phyloP scores from a whole-genome alignment of 2,113 vertebrate species.

The Chaenogobius annularis region DNA sequence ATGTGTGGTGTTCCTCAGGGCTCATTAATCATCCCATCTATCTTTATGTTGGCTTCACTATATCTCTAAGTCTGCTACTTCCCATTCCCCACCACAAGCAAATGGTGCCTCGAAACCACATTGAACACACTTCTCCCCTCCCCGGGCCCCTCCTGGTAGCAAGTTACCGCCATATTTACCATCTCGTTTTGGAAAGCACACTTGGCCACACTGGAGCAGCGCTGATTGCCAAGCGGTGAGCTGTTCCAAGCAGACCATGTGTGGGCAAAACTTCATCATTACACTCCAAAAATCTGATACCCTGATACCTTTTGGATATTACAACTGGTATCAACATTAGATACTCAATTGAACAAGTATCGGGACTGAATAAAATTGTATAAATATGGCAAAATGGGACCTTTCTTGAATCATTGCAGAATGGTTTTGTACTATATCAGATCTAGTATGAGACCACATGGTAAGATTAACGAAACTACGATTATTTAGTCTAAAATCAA shows the following conservation, averaged over 20 bases:
- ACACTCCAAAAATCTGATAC: neutral
- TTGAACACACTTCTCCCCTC: slow-evolving; percentile 38
- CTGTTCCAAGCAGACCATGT: slow-evolving; percentile 47
- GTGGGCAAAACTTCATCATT: slow-evolving; percentile 44
- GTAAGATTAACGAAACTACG: no score
- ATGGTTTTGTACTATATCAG: no score
- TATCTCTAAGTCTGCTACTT: slow-evolving; percentile 67
- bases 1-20: slow-evolving; percentile 49
- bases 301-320: neutral
- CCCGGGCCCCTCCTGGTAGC: slow-evolving; percentile 42
- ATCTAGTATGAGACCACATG: no score
- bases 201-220: slow-evolving; percentile 50
- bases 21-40: slow-evolving; percentile 63
- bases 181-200: slow-evolving; percentile 56
- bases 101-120: slow-evolving; percentile 65
- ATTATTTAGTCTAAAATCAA: no score
- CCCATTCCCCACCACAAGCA: slow-evolving; percentile 63
- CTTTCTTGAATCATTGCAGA: no score
- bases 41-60: slow-evolving; percentile 68
- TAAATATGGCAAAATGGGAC: neutral
- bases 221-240: slow-evolving; percentile 47
- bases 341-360: neutral
- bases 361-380: neutral
- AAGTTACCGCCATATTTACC: slow-evolving; percentile 63
- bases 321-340: neutral